Evolutionary conservation across 1,140 invertebrate genomes (phyloP).

Genomic region (Achatina immaculata): DNA sequence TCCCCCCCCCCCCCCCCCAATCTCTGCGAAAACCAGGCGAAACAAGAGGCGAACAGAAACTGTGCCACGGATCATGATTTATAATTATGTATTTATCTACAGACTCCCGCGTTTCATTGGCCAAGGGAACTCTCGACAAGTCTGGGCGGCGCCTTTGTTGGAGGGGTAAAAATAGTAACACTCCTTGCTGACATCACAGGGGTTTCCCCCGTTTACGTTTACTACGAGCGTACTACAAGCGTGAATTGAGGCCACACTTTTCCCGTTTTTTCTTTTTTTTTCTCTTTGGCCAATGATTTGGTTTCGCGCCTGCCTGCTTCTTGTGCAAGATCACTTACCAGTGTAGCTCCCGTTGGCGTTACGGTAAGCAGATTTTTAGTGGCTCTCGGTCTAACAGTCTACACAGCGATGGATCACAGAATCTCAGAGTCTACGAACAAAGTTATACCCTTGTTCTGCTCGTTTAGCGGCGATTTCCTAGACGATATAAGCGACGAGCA

Average conservation of each 20-base stretch:
- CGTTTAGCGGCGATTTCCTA: neutral
- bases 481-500: neutral
- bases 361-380: neutral
- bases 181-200: constrained; percentile 22
- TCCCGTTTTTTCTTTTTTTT: neutral
- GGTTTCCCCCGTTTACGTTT: constrained; percentile 13
- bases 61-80: neutral
- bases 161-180: constrained; percentile 16
- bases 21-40: too few species aligned
- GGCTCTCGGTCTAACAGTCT: neutral
- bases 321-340: too few species aligned
- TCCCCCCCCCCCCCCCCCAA: too few species aligned
- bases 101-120: neutral
- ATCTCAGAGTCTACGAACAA: neutral
- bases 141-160: constrained; percentile 18
- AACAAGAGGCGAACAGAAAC: too few species aligned
- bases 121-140: neutral
- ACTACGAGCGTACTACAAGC: constrained; percentile 25
- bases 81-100: neutral
- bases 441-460: neutral
- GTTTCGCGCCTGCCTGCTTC: neutral
- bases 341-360: too few species aligned
- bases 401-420: neutral
- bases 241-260: neutral
- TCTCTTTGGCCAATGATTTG: neutral